Conservation (phyloP, 2,113 vertebrate species). For the Tetrao urogallus region DNA sequence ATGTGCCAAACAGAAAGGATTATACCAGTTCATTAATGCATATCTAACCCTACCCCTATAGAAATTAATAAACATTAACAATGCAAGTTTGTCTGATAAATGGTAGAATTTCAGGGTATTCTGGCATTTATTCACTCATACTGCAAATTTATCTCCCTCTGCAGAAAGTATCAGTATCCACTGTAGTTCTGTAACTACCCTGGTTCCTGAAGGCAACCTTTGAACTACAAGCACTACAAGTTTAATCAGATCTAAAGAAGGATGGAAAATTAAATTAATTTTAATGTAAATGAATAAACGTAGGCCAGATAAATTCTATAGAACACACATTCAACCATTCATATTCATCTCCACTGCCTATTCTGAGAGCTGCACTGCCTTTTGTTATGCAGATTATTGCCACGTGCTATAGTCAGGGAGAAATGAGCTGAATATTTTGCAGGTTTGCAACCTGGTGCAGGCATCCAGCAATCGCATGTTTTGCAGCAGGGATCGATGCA, state of each 20-base stretch:
- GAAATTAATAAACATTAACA: neutral
- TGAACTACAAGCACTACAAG: neutral
- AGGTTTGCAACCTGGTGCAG: neutral
- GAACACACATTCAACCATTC: neutral
- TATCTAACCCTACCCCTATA: neutral
- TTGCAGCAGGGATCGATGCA: neutral
- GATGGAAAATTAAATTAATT: neutral
- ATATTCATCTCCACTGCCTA: neutral
- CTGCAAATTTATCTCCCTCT: neutral
- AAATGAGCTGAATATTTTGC: neutral
- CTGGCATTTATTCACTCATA: neutral
- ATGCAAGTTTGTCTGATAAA: neutral
- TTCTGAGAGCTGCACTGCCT: neutral
- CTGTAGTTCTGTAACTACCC: neutral
- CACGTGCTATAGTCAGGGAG: neutral
- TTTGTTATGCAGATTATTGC: neutral
- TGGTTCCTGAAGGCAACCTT: neutral
- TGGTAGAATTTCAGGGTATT: neutral
- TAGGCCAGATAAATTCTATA: neutral
- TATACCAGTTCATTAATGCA: neutral
- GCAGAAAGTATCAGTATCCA: neutral
- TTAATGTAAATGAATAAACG: neutral
- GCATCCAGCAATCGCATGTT: neutral
- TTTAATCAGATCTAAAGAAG: neutral
- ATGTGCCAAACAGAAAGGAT: constrained; percentile 7